These are phyloP conservation scores for Ciconia maguari DNA, from an alignment of 2,113 vertebrate species.

Conservation along the genomic window DNA sequence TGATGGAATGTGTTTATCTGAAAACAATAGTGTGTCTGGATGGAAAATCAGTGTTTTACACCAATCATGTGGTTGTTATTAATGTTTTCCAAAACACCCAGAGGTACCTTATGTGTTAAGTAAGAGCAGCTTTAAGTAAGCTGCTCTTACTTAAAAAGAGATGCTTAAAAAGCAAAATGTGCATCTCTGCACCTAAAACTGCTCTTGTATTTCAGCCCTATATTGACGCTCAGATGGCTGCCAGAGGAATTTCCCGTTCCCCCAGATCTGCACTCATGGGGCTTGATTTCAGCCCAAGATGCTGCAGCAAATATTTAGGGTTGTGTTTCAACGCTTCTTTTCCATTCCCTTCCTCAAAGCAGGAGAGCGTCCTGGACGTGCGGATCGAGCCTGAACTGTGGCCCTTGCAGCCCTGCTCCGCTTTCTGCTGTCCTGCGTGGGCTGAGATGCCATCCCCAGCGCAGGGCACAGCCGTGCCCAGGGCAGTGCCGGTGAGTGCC, in stretches of 20 bases:
- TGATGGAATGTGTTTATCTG: constrained; percentile 44
- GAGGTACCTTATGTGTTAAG: constrained; percentile 19
- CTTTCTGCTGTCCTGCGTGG: neutral
- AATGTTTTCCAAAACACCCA: constrained; percentile 59
- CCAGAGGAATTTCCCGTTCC: neutral
- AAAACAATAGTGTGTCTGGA: constrained; percentile 42
- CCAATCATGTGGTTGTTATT: constrained; percentile 54
- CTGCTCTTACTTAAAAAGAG: no score
- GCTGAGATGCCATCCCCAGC: neutral
- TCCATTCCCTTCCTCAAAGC: neutral
- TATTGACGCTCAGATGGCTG: neutral
- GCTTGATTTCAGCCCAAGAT: neutral
- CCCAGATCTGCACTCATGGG: neutral
- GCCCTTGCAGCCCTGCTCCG: neutral
- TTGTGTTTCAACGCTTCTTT: neutral
- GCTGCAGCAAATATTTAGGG: neutral
- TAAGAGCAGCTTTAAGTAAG: neutral
- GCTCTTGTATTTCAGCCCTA: neutral
- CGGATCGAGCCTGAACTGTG: neutral
- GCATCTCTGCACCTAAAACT: neutral
- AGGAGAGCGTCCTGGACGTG: neutral
- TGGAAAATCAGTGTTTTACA: constrained; percentile 33
- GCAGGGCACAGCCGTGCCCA: neutral
- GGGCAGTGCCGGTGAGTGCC: neutral
- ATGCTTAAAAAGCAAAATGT: neutral